These are phyloP conservation scores for Aspidoscelis tigris DNA, from an alignment of 2,113 vertebrate species.

Conservation along the genomic window DNA sequence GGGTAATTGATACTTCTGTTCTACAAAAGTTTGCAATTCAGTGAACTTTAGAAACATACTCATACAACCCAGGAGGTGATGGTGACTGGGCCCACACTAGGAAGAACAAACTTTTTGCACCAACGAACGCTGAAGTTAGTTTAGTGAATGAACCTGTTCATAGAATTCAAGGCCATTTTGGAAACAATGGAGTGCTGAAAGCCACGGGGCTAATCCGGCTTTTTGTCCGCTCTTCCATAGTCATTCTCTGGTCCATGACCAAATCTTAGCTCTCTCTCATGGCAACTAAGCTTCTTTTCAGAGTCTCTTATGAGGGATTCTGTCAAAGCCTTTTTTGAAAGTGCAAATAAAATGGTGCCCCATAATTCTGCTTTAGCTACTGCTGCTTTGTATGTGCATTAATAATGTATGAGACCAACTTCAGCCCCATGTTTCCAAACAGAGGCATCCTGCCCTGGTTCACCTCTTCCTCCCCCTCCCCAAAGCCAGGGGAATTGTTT, in stretches of 20 bases:
- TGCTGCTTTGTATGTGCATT: slow-evolving; percentile 7
- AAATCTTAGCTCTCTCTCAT: slow-evolving; percentile 28
- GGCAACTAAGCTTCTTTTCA: slow-evolving; percentile 41
- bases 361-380: slow-evolving; percentile 20
- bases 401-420: slow-evolving; percentile 19
- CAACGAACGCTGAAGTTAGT: slow-evolving; percentile 21
- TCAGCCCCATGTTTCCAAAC: slow-evolving; percentile 16
- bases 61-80: neutral
- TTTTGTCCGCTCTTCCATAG: slow-evolving; percentile 34
- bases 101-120: slow-evolving; percentile 32
- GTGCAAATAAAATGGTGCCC: slow-evolving; percentile 22
- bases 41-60: slow-evolving; percentile 9
- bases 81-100: neutral
- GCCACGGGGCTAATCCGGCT: slow-evolving; percentile 33
- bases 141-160: slow-evolving; percentile 25
- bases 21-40: slow-evolving; percentile 12
- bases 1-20: neutral
- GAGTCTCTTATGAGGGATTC: slow-evolving; percentile 37
- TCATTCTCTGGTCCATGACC: slow-evolving; percentile 36
- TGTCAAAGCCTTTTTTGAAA: slow-evolving; percentile 31
- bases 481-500: slow-evolving; percentile 6
- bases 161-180: slow-evolving; percentile 31
- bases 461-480: neutral
- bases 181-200: slow-evolving; percentile 34
- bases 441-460: neutral